Conservation (phyloP, 2,113 vertebrate genomes). For the Picathartes gymnocephalus region DNA sequence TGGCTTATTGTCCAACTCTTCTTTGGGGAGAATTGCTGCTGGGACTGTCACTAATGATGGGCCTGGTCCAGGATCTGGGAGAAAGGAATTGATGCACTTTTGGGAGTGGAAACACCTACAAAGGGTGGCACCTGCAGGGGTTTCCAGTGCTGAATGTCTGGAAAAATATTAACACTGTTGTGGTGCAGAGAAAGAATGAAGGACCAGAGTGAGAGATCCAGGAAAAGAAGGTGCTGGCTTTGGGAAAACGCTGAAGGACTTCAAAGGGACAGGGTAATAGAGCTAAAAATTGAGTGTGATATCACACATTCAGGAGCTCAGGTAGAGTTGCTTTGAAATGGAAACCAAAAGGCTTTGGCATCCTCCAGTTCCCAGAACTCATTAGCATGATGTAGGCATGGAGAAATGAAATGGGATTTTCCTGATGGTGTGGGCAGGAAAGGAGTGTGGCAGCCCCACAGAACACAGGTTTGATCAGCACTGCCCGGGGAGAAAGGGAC, state of each 20-base stretch:
- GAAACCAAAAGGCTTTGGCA: neutral
- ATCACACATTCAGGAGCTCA: neutral
- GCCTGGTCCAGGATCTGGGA: neutral
- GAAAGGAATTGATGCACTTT: neutral
- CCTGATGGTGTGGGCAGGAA: neutral
- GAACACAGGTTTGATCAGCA: neutral
- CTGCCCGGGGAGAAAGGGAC: neutral
- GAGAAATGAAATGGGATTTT: neutral
- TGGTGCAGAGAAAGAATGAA: neutral
- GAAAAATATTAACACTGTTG: neutral
- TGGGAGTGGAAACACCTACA: neutral
- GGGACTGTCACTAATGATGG: neutral
- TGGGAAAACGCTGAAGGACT: accelerated
- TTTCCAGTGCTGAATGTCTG: neutral
- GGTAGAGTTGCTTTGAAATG: neutral
- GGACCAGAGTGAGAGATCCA: neutral
- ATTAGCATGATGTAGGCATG: accelerated
- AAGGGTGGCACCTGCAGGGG: neutral
- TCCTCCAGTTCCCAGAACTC: neutral
- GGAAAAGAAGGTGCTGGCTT: neutral
- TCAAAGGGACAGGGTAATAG: neutral
- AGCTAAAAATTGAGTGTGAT: neutral
- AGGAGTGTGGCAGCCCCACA: neutral
- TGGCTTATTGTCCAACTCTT: accelerated
- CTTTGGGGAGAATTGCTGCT: neutral